Evolutionary conservation across 2,797 vertebrate species (phyloP).

Genomic region (Enteromius argenteus): DNA sequence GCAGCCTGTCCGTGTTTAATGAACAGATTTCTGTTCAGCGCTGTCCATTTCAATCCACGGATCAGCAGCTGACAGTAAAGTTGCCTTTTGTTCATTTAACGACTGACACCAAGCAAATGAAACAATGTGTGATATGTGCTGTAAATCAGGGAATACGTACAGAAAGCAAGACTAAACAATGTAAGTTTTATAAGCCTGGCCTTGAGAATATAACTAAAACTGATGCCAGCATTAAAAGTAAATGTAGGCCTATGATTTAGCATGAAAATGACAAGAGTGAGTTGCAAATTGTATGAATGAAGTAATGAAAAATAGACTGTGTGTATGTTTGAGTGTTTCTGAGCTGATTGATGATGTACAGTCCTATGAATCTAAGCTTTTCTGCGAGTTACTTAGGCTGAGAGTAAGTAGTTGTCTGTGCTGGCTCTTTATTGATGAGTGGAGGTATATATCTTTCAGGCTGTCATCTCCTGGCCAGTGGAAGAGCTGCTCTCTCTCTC

Average conservation of each 20-base stretch:
- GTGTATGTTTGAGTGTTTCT: constrained; percentile 39
- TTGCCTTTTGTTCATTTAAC: constrained; percentile 56
- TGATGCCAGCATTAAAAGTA: constrained; percentile 8
- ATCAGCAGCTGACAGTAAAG: constrained; percentile 56
- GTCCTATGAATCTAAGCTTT: constrained; percentile 87
- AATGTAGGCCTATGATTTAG: constrained; percentile 6
- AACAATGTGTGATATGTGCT: constrained; percentile 76
- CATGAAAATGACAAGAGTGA: neutral
- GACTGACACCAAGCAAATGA: constrained; percentile 43
- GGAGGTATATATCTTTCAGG: constrained; percentile 88
- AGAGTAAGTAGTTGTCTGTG: constrained; percentile 91
- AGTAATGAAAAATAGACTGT: constrained; percentile 53
- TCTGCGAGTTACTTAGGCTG: constrained; percentile 86
- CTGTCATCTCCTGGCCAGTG: constrained; percentile 86
- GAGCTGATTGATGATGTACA: constrained; percentile 80
- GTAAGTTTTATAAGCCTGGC: neutral
- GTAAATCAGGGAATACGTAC: constrained; percentile 61
- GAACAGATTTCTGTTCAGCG: constrained; percentile 58
- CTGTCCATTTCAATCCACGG: constrained; percentile 50
- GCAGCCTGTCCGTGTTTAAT: constrained; percentile 62
- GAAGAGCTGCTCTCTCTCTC: constrained; percentile 12
- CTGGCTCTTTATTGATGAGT: constrained; percentile 85
- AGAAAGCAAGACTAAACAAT: neutral
- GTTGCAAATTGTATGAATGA: neutral
- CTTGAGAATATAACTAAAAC: constrained; percentile 2